Base-by-base conservation (phyloP, 2,113 vertebrate genomes). In the Sclerurus mexicanus region DNA sequence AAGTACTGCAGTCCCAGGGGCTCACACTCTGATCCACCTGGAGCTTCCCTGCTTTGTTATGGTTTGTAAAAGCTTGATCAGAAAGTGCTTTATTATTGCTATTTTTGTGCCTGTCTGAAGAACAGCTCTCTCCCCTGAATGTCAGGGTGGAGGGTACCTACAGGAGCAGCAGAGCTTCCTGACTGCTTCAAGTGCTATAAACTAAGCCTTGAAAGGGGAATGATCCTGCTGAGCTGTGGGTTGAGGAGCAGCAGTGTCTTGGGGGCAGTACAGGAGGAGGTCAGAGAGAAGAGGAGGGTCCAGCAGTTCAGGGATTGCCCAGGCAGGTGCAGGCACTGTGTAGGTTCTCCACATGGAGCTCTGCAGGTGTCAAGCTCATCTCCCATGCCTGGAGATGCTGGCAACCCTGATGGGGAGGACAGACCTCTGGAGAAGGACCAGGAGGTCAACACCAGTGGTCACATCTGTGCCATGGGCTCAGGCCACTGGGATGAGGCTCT, bases 301-400 rank as follows among this genome's bases (percentile, higher is more conserved):
- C 0, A 5, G 52, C 31, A 31, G 59, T 23, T 68, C 49, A 49
- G 16, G 37, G 50, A 15, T 39, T 76, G 20, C n/a, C 39, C 19
- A 33, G 53, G 30, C 17, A 28, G 37, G 14, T 2, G 1, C 6
- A 10, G 40, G 25, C 4, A 2, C 27, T 1, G 0, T 10, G 11
- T 21, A 1, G 0, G 14, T n/a, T 49, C 44, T 67, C 39, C 24
- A 1, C 0, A 0, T 22, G 37, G 37, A 84, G 24, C 12, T 90
- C 37, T 87, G 63, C 56, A 63, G 37, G 24, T 7, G 2, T 14
- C 1, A 1, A 35, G 24, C 37, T 49, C 39, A 17, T 7, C 69
- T 64, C 19, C 35, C 12, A 23, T 2, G 2, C 7, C 39, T 73
- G 75, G 42, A 50, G 50, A 27, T 60, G 66, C 78, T 66, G 35